Percentiles rank a stretch among this genome's conserved stretches.
Evolutionary conservation across 2,888 invertebrate genomes (phyloP).

Genomic region (Eupsilia transversa): DNA sequence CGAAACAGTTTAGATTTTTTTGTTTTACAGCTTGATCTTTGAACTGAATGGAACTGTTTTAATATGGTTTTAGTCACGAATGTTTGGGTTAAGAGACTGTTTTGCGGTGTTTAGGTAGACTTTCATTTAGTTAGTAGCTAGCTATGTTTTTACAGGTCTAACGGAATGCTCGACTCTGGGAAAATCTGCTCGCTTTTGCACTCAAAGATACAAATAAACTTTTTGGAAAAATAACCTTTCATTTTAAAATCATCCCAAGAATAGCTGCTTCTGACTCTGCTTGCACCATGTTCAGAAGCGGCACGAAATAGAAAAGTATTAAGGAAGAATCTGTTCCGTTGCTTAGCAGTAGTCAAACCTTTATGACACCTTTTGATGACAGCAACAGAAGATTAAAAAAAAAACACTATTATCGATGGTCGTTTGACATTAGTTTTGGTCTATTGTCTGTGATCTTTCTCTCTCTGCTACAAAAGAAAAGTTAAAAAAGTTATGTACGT

Average conservation of each 20-base stretch:
- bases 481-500: too few relatives aligned
- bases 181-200: neutral
- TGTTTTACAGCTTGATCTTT: conserved; percentile 48
- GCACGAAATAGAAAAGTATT: neutral
- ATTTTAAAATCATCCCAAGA: neutral
- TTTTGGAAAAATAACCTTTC: neutral
- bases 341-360: neutral
- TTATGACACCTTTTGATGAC: too few relatives aligned
- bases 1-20: conserved; percentile 24
- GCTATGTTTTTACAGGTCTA: conserved; percentile 11
- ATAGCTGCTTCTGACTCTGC: too few relatives aligned
- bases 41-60: conserved; percentile 38
- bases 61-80: conserved; percentile 44
- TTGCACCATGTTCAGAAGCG: neutral
- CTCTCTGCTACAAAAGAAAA: too few relatives aligned
- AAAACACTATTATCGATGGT: too few relatives aligned
- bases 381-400: too few relatives aligned
- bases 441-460: too few relatives aligned
- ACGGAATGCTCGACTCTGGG: neutral
- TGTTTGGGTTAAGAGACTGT: conserved; percentile 11
- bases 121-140: conserved; percentile 26
- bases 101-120: conserved; percentile 19
- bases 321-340: too few relatives aligned
- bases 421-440: too few relatives aligned
- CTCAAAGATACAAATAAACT: neutral